phyloP scores from a whole-genome alignment of 1,140 invertebrate genomes.

The Chionoecetes opilio region DNA sequence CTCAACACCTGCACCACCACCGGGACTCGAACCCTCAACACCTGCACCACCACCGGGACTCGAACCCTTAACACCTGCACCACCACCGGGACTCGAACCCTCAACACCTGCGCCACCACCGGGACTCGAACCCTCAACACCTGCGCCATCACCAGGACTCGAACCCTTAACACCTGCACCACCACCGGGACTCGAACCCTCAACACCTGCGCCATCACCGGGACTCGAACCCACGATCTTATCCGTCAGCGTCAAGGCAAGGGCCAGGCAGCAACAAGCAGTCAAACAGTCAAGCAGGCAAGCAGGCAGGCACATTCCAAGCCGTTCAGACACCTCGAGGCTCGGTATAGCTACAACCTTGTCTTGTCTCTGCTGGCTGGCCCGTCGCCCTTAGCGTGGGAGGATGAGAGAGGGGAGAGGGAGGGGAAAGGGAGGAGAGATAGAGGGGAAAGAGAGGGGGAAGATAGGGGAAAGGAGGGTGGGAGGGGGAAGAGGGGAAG shows the following conservation, averaged over 20 bases:
- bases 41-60: background rate
- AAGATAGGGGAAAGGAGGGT: background rate
- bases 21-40: background rate
- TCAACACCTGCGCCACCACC: background rate
- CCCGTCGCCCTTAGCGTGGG: background rate
- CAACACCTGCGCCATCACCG: background rate
- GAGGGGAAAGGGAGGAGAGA: background rate
- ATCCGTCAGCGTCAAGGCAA: background rate
- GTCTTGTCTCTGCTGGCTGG: background rate
- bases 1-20: no score
- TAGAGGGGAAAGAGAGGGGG: background rate
- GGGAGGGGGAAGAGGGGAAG: background rate
- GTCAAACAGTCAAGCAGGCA: no score
- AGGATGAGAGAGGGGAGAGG: background rate
- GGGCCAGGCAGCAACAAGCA: background rate
- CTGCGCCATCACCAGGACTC: background rate
- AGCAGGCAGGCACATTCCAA: background rate
- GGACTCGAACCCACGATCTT: background rate
- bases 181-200: background rate
- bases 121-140: background rate
- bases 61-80: no score
- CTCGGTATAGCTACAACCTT: constrained; percentile 52
- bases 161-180: no score
- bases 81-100: no score
- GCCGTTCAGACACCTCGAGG: background rate